phyloP scores from a whole-genome alignment of 2,113 vertebrate species.

The Hystrix brachyura region DNA sequence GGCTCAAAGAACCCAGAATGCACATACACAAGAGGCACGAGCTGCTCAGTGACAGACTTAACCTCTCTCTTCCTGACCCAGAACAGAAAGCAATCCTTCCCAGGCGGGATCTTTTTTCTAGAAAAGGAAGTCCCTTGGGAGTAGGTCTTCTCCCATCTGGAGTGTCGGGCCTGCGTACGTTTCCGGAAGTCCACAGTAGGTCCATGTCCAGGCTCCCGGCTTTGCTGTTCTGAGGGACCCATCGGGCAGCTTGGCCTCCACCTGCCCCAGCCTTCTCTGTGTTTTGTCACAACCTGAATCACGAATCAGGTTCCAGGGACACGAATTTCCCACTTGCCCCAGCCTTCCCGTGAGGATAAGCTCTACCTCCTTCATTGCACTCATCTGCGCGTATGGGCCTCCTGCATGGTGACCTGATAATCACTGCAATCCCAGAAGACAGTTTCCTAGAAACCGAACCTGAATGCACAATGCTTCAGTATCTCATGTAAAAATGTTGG shows the following conservation, averaged over 20 bases:
- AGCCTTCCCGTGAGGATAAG: background rate
- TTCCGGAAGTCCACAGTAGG: background rate
- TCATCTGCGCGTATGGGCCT: background rate
- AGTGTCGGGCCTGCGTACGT: background rate
- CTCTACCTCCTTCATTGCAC: too few relatives aligned
- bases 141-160: background rate
- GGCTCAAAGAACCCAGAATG: background rate
- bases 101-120: background rate
- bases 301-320: background rate
- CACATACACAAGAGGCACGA: background rate
- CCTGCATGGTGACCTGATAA: background rate
- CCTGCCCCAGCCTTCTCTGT: background rate
- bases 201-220: background rate
- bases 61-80: background rate
- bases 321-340: rapidly evolving
- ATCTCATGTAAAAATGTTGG: background rate
- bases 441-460: background rate
- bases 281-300: background rate
- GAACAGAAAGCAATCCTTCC: background rate
- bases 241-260: background rate
- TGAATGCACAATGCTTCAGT: background rate
- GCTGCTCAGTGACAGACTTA: background rate
- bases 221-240: background rate
- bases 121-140: background rate
- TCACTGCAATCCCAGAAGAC: background rate